Evolutionary conservation across 2,797 vertebrate species (phyloP).

Genomic region (Clarias fuscus): DNA sequence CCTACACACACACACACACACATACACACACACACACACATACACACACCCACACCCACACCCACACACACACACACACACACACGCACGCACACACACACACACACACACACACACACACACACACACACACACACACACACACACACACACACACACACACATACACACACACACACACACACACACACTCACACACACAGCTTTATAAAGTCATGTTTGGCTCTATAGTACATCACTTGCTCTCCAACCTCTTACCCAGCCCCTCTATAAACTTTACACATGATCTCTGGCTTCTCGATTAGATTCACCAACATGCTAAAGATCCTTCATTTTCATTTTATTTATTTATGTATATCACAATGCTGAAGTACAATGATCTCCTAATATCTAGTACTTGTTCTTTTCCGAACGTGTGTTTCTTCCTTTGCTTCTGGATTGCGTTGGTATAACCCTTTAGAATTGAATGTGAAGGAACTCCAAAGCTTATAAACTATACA

Average conservation of each 20-base stretch:
- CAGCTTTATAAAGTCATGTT: too few species aligned
- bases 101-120: too few species aligned
- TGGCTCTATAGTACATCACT: too few species aligned
- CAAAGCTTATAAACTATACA: background rate
- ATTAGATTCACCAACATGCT: background rate
- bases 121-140: too few species aligned
- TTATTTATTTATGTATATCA: background rate
- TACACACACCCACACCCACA: background rate
- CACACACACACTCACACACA: too few species aligned
- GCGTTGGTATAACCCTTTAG: background rate
- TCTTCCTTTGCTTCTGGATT: background rate
- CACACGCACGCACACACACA: too few species aligned
- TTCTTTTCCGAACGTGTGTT: background rate
- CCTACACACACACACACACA: background rate
- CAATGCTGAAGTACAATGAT: background rate
- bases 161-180: too few species aligned
- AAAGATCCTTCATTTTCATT: background rate
- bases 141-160: too few species aligned
- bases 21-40: slow-evolving; percentile 11
- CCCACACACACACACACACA: background rate
- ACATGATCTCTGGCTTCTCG: background rate
- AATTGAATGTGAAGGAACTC: background rate
- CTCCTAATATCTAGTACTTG: background rate
- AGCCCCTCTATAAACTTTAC: background rate
- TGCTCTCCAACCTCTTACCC: too few species aligned